Percentiles rank a stretch among this genome's conserved stretches.
phyloP scores from a whole-genome alignment of 2,797 vertebrate genomes.

The Arnoldichthys spilopterus region DNA sequence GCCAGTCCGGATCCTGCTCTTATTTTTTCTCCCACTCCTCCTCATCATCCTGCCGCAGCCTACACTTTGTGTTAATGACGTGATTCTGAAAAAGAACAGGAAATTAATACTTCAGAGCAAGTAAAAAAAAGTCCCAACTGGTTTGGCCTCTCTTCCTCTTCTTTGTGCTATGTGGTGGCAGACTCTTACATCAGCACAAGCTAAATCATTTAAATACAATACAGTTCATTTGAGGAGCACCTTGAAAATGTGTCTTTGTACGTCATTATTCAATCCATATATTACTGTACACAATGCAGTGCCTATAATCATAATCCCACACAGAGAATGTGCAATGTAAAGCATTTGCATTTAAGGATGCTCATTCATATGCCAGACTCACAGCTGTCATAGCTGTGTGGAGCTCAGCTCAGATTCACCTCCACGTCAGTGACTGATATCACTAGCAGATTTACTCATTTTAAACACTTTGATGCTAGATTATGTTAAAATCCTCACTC shows the following conservation, averaged over 20 bases:
- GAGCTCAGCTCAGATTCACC: neutral
- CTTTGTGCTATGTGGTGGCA: neutral
- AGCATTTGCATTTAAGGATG: neutral
- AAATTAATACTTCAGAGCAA: slow-evolving; percentile 20
- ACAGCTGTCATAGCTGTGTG: neutral
- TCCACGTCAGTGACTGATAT: neutral
- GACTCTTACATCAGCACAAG: neutral
- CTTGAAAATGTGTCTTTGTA: neutral
- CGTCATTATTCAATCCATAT: neutral
- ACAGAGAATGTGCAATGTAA: neutral
- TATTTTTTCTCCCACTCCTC: slow-evolving; percentile 28
- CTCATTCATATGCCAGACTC: slow-evolving; percentile 3
- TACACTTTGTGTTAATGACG: slow-evolving; percentile 32
- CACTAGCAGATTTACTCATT: neutral
- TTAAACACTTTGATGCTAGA: slow-evolving; percentile 9
- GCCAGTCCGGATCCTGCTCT: slow-evolving; percentile 34
- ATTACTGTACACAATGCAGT: neutral
- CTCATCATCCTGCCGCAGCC: slow-evolving; percentile 7
- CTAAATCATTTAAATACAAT: neutral
- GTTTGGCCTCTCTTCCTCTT: neutral
- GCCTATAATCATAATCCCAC: neutral
- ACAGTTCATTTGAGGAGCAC: neutral
- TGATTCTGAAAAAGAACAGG: slow-evolving; percentile 27
- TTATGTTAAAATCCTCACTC: slow-evolving; percentile 19
- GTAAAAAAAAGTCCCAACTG: slow-evolving; percentile 1